Base-by-base conservation (phyloP, 2,797 vertebrate genomes). In the Gadopsis marmoratus region DNA sequence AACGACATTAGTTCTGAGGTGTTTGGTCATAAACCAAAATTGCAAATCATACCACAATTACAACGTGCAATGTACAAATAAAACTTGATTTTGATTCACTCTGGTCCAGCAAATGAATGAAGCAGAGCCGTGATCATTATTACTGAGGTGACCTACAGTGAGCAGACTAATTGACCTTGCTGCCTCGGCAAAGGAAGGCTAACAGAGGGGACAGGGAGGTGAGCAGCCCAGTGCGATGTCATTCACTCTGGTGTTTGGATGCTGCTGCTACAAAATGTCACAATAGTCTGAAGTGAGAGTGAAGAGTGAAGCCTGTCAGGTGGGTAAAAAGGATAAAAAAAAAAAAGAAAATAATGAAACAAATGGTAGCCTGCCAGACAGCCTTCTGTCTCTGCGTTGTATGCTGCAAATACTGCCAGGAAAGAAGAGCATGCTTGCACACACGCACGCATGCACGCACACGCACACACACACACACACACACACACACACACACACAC, bases 281-380 rank as follows among this genome's bases (percentile, higher is more conserved):
- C 62, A 70, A 65, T 77, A 59, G 53, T 88, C 37, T 56, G 76
- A 83, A 63, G 26, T 26, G 26, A 26, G 26, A 26, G 26, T 26
- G 26, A 26, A 78, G 76, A 83, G 59, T 73, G 81, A 83, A 26
- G 65, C 82, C 47, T 86, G 85, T 81, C 85, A 72, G 77, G 35
- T 71, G 35, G 19, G 31, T 21, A 59, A 62, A 50, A 69, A 55
- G 58, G 37, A 61, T 4, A 14, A 59, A 62, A 50, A 69, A 55
- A 61, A 37, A 67, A 4, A 14, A 45, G 66, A 59, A 26, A 31
- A 66, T 5, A 55, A 67, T 61, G 64, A 33, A 71, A 79, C 23
- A 48, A 79, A 76, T 84, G 54, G 70, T 80, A 68, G 21, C 14
- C 56, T 60, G 65, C 80, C 79, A 78, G 79, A 71, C 71, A 65